Conservation (phyloP, 2,113 vertebrate species). For the Ctenodactylus gundi region DNA sequence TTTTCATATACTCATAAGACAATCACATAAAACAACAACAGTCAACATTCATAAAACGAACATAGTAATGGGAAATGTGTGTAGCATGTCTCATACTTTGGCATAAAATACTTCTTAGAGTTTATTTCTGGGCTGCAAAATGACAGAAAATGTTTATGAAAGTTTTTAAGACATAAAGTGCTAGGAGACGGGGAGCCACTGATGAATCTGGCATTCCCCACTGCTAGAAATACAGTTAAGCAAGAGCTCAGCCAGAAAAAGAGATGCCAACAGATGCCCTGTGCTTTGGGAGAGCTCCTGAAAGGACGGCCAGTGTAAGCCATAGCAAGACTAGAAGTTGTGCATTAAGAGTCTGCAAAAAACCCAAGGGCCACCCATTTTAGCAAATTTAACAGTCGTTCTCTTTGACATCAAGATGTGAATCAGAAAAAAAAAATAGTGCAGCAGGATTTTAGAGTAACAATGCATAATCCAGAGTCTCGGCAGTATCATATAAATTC, state of each 20-base stretch:
- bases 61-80: accelerated
- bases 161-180: not conserved
- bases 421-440: not conserved
- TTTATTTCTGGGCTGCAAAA: not conserved
- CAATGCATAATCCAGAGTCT: not conserved
- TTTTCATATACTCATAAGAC: not conserved
- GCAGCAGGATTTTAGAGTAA: not conserved
- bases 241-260: not conserved
- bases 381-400: not conserved
- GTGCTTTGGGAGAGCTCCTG: not conserved
- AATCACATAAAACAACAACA: not conserved
- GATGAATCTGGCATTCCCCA: not conserved
- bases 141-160: not conserved
- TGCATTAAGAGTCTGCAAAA: not conserved
- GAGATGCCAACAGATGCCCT: not conserved
- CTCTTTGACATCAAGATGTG: not conserved
- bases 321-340: not conserved
- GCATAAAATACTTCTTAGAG: not conserved
- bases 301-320: not conserved
- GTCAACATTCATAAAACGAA: not conserved
- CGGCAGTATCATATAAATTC: not conserved
- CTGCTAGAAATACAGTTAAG: not conserved
- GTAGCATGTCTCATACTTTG: not conserved
- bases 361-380: not conserved
- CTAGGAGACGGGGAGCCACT: not conserved